Conservation (phyloP, 1,140 invertebrate genomes). For the Eriocheir sinensis region DNA sequence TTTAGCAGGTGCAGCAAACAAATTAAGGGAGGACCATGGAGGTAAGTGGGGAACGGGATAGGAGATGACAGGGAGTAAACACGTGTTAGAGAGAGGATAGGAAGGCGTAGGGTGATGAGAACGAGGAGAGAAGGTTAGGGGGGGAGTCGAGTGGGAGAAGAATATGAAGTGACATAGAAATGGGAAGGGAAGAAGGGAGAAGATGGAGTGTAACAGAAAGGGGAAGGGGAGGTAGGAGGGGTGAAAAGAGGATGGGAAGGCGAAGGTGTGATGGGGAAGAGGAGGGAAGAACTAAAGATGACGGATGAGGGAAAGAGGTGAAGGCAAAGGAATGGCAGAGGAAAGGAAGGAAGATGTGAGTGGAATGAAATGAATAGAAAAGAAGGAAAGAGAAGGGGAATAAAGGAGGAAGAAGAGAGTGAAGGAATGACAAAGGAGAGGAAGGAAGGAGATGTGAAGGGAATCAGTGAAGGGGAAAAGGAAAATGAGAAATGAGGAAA, state of each 20-base stretch:
- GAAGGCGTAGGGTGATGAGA: neutral
- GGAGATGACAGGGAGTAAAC: neutral
- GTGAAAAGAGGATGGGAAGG: no score
- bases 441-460: neutral
- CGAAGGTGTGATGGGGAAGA: no score
- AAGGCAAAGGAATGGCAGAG: neutral
- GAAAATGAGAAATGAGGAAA: no score
- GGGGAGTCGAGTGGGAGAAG: neutral
- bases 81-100: neutral
- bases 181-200: neutral
- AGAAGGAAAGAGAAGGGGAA: neutral
- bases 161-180: neutral
- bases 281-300: neutral
- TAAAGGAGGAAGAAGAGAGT: neutral
- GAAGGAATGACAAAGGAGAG: neutral
- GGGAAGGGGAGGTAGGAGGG: neutral
- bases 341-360: neutral
- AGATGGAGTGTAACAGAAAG: neutral
- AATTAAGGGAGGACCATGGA: no score
- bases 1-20: no score
- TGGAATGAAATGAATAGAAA: neutral
- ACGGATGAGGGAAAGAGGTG: neutral
- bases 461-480: no score
- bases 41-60: neutral
- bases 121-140: neutral